Evolutionary conservation across 2,113 vertebrate species (phyloP).

Genomic region (Catharus fuscescens): DNA sequence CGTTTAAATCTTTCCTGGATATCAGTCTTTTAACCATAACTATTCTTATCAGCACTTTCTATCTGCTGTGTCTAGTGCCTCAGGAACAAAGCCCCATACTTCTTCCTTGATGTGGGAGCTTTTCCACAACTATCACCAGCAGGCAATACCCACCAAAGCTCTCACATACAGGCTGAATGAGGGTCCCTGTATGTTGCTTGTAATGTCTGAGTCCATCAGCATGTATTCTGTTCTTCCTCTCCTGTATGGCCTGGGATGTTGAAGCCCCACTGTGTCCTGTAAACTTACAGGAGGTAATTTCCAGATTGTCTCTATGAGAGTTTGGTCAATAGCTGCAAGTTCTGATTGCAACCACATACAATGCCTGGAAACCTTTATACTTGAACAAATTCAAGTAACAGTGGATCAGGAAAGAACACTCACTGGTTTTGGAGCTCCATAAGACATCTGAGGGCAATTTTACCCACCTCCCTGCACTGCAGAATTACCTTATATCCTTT

Average conservation of each 20-base stretch:
- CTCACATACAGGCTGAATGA: neutral
- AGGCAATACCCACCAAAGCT: neutral
- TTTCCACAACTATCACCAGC: neutral
- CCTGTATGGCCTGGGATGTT: rapidly evolving
- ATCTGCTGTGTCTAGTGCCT: neutral
- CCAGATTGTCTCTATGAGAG: neutral
- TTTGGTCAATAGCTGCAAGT: neutral
- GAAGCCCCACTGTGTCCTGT: neutral
- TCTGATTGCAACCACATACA: neutral
- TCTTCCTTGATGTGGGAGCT: neutral
- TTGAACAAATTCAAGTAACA: neutral
- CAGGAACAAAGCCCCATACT: neutral
- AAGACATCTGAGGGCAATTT: neutral
- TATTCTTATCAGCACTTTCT: neutral
- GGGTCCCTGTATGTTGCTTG: neutral
- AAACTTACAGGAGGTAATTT: neutral
- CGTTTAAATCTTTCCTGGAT: neutral
- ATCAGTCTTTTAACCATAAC: neutral
- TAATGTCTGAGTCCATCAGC: neutral
- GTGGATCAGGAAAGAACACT: neutral
- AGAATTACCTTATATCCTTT: neutral
- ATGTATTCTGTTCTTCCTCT: neutral
- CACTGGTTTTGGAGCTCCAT: neutral
- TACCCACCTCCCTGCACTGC: too few relatives aligned
- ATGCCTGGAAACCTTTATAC: neutral